Conservation (phyloP, 1,140 invertebrate genomes). For the Rhyacophila brunnea region DNA sequence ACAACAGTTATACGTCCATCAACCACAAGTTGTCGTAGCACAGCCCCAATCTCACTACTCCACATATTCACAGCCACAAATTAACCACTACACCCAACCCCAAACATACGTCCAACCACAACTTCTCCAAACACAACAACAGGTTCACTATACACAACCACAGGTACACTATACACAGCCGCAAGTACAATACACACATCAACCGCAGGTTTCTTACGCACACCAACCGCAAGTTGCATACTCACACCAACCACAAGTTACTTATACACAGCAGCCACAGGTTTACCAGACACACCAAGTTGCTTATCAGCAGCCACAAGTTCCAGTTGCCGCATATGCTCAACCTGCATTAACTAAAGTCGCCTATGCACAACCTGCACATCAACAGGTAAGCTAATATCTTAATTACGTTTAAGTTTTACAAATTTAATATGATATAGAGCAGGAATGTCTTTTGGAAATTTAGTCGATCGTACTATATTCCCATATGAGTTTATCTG, state of each 20-base stretch:
- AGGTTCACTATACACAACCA: conserved; percentile 16
- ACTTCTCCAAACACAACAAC: not conserved
- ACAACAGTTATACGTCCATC: conserved; percentile 8
- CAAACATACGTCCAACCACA: conserved; percentile 11
- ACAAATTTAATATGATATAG: too few species aligned
- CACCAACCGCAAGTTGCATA: conserved; percentile 5
- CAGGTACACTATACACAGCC: conserved; percentile 16
- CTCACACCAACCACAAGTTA: too few species aligned
- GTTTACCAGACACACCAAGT: conserved; percentile 8
- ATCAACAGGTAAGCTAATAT: conserved; percentile 16
- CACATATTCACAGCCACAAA: conserved; percentile 7
- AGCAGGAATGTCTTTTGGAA: too few species aligned
- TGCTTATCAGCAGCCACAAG: conserved; percentile 18
- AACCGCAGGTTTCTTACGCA: conserved; percentile 14
- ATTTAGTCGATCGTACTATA: too few species aligned
- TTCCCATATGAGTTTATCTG: too few species aligned
- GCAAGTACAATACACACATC: conserved; percentile 14
- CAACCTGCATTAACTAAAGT: conserved; percentile 25
- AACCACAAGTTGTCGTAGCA: conserved; percentile 6
- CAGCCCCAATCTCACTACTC: conserved; percentile 6
- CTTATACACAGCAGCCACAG: conserved; percentile 8
- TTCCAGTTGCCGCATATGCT: conserved; percentile 7
- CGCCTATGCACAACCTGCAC: conserved; percentile 20
- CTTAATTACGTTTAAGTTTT: too few species aligned
- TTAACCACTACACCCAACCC: conserved; percentile 9